Evolutionary conservation across 2,888 invertebrate genomes (phyloP).

Genomic region (Drosophila parthenogenetica): DNA sequence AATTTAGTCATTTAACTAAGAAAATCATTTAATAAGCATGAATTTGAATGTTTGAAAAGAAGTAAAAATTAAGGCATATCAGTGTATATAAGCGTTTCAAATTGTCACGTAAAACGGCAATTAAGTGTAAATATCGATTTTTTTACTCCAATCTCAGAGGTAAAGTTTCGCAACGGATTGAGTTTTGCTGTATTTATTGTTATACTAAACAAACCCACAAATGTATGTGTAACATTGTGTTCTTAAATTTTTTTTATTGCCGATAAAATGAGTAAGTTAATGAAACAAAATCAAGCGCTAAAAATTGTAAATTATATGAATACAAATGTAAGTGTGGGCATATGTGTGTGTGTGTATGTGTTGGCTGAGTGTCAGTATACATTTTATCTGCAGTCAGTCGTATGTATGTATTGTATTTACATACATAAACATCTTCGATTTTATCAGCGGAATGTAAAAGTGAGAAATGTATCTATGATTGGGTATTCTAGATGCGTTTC

Average conservation of each 20-base stretch:
- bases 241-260: neutral
- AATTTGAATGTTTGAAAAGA: neutral
- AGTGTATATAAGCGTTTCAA: conserved; percentile 1
- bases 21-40: neutral
- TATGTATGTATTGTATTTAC: neutral
- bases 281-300: neutral
- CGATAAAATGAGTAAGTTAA: conserved; percentile 16
- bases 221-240: conserved; percentile 5
- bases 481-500: neutral
- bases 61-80: neutral
- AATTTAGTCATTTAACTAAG: conserved; percentile 14
- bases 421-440: conserved; percentile 12
- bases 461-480: conserved; percentile 10
- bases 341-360: conserved; percentile 3
- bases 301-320: neutral
- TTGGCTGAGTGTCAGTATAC: conserved; percentile 2
- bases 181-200: conserved; percentile 10
- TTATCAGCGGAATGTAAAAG: neutral
- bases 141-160: conserved; percentile 31
- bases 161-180: conserved; percentile 27
- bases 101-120: neutral
- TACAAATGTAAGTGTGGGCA: neutral
- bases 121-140: conserved; percentile 38
- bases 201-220: conserved; percentile 7
- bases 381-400: neutral